A percentile compares a stretch with the other conserved stretches of the same genome.
Conservation (phyloP, 2,797 vertebrate genomes). For the Propithecus perrieri region DNA sequence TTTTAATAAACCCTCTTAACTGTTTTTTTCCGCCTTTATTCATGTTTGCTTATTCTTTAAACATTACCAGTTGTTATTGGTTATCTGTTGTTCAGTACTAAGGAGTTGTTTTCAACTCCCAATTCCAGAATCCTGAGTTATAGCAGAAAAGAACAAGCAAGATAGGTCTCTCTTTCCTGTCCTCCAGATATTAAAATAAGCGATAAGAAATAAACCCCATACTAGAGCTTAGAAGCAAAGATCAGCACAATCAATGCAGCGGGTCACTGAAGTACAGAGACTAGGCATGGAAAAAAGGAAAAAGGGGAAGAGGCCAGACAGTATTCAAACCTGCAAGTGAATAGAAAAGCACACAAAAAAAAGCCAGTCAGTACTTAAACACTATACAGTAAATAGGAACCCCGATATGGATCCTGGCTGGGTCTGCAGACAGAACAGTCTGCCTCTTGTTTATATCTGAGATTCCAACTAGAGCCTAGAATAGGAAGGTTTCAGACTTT, state of each 20-base stretch:
- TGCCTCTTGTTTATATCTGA: neutral
- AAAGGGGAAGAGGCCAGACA: neutral
- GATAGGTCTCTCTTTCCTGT: neutral
- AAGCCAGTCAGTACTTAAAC: neutral
- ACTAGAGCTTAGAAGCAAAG: neutral
- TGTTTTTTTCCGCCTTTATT: neutral
- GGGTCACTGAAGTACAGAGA: neutral
- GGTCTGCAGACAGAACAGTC: neutral
- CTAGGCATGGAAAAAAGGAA: neutral
- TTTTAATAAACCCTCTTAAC: neutral
- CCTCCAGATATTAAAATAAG: neutral
- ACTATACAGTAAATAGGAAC: neutral
- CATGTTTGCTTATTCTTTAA: neutral
- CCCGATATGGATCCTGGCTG: neutral
- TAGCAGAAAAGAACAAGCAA: neutral
- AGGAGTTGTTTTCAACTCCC: neutral
- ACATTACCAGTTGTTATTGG: neutral
- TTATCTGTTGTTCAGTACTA: neutral
- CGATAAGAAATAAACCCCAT: neutral
- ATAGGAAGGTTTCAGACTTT: neutral
- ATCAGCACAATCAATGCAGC: neutral
- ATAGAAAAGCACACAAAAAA: neutral
- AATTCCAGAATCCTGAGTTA: slow-evolving; percentile 7
- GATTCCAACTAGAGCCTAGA: neutral
- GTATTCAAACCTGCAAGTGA: neutral